Percentiles rank a stretch among this genome's conserved stretches.
These are phyloP conservation scores for Drosophila mayaguana DNA, from an alignment of 2,888 invertebrate species.

Conservation along the genomic window DNA sequence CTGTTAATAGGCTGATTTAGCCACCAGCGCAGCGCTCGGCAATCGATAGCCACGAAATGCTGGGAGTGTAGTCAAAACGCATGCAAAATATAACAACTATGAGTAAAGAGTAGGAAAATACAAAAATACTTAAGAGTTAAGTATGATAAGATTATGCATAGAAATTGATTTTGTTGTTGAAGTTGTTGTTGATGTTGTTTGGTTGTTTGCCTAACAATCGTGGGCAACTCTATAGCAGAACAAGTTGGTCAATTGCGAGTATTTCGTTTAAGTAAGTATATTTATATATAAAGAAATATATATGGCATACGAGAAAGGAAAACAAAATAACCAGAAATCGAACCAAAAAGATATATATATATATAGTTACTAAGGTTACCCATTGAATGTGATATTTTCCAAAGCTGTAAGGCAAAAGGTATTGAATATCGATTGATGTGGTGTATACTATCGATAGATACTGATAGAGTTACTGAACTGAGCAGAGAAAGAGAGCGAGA, in stretches of 20 bases:
- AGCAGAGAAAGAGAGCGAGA: not conserved
- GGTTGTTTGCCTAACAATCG: conserved; percentile 12
- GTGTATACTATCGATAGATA: not conserved
- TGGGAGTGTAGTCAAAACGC: conserved; percentile 28
- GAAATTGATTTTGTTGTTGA: conserved; percentile 25
- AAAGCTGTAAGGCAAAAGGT: conserved; percentile 34
- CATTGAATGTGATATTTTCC: conserved; percentile 56
- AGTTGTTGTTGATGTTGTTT: conserved; percentile 15
- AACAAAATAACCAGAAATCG: conserved; percentile 5
- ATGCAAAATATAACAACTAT: conserved; percentile 51
- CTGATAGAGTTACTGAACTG: not conserved
- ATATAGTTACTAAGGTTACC: conserved; percentile 3
- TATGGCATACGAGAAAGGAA: not conserved
- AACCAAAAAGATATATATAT: not conserved
- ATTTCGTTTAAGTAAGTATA: conserved; percentile 10
- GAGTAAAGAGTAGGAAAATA: conserved; percentile 16
- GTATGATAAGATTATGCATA: conserved; percentile 25
- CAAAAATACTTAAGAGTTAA: conserved; percentile 26
- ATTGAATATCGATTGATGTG: conserved; percentile 4
- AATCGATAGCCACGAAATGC: conserved; percentile 25
- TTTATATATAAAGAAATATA: not conserved
- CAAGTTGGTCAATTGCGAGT: conserved; percentile 6
- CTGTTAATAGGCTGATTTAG: not conserved
- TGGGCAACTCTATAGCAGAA: conserved; percentile 23
- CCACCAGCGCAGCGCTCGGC: conserved; percentile 13